Conservation (phyloP, 1,140 invertebrate genomes). For the Aphis craccivora region DNA sequence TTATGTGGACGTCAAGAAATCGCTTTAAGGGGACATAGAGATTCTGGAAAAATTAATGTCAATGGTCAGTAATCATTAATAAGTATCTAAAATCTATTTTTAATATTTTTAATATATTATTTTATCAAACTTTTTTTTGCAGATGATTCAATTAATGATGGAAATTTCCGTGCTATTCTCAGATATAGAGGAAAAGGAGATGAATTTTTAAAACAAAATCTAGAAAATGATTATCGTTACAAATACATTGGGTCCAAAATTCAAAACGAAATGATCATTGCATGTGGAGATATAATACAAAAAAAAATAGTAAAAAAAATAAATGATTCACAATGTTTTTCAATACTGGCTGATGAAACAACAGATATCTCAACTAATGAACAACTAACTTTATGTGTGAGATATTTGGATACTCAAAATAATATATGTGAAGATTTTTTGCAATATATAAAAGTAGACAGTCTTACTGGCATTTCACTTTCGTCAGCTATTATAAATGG, state of each 20-base stretch:
- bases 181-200: not conserved
- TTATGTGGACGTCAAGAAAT: not conserved
- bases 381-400: slow-evolving; percentile 46
- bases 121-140: no score
- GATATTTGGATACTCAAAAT: slow-evolving; percentile 45
- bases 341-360: not conserved
- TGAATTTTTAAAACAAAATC: not conserved
- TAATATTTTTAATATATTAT: not conserved
- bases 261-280: slow-evolving; percentile 60
- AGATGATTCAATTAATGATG: not conserved
- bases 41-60: not conserved
- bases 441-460: slow-evolving; percentile 59
- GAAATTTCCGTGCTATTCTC: not conserved
- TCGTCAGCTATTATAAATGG: slow-evolving; percentile 10
- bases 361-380: not conserved
- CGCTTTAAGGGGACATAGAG: not conserved
- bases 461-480: slow-evolving; percentile 58
- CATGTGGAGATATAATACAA: not conserved
- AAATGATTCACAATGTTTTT: slow-evolving; percentile 25
- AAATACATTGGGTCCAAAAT: slow-evolving; percentile 58
- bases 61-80: not conserved
- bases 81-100: not conserved
- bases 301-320: not conserved
- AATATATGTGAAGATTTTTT: slow-evolving; percentile 59
- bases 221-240: not conserved